Evolutionary conservation across 2,888 invertebrate genomes (phyloP).

Genomic region (Napeogenes sylphis): DNA sequence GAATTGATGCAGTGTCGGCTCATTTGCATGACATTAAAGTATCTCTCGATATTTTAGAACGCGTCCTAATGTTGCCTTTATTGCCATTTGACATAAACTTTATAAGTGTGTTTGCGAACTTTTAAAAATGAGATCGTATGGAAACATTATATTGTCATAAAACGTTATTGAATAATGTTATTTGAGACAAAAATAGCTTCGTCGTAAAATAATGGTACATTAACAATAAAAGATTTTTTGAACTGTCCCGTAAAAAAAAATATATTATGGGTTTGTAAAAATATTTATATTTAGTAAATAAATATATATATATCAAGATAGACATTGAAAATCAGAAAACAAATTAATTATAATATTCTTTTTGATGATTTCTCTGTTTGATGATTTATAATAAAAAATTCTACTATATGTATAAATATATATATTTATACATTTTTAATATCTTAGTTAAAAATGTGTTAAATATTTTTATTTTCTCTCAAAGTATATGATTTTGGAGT

Average conservation of each 20-base stretch:
- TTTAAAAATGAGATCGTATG: not conserved
- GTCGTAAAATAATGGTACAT: not conserved
- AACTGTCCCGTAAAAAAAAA: too few species aligned
- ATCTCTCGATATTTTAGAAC: constrained; percentile 23
- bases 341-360: too few species aligned
- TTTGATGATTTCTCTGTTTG: too few species aligned
- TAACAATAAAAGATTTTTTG: too few species aligned
- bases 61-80: constrained; percentile 12
- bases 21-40: constrained; percentile 40
- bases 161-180: not conserved
- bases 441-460: constrained; percentile 3
- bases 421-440: constrained; percentile 8
- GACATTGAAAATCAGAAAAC: too few species aligned
- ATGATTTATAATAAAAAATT: not conserved
- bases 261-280: too few species aligned
- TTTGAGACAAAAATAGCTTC: too few species aligned
- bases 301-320: too few species aligned
- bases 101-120: not conserved
- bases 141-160: not conserved
- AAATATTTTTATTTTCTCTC: constrained; percentile 8
- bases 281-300: too few species aligned
- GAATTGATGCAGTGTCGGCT: constrained; percentile 36
- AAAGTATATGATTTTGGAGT: constrained; percentile 10
- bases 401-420: not conserved
- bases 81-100: constrained; percentile 9